Conservation (phyloP, 1,140 invertebrate species). For the Harlomillsia oculata region DNA sequence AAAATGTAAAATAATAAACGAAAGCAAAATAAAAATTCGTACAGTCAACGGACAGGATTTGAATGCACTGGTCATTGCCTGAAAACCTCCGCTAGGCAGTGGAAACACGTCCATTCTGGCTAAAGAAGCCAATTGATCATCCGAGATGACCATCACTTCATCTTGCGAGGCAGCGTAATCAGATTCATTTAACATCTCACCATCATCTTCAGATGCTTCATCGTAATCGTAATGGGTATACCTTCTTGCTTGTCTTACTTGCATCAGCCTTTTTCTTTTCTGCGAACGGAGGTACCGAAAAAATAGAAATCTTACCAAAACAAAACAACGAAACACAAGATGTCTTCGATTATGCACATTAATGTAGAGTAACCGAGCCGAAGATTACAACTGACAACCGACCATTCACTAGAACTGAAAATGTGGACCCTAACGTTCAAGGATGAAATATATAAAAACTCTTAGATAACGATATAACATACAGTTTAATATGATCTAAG, state of each 20-base stretch:
- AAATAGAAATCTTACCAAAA: not conserved
- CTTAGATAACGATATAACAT: no score
- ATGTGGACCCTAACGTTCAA: no score
- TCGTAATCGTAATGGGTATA: not conserved
- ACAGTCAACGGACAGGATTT: constrained; percentile 21
- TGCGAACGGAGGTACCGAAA: not conserved
- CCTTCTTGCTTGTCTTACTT: not conserved
- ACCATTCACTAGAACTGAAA: no score
- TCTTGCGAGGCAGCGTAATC: not conserved
- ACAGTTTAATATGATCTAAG: no score
- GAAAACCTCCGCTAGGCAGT: not conserved
- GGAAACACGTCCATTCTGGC: constrained; percentile 10
- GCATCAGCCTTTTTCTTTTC: not conserved
- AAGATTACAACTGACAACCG: no score
- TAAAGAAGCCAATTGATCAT: constrained; percentile 3
- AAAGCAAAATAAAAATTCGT: constrained; percentile 7
- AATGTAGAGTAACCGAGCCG: no score
- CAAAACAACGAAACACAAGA: constrained; percentile 1
- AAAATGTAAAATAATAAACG: not conserved
- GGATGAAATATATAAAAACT: no score
- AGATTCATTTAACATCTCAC: not conserved
- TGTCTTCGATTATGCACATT: no score
- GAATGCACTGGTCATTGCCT: constrained; percentile 5
- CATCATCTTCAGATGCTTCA: not conserved
- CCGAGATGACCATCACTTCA: constrained; percentile 2